A percentile compares a stretch with the other conserved stretches of the same genome.
phyloP scores from a whole-genome alignment of 2,113 vertebrate species.

The Tautogolabrus adspersus region DNA sequence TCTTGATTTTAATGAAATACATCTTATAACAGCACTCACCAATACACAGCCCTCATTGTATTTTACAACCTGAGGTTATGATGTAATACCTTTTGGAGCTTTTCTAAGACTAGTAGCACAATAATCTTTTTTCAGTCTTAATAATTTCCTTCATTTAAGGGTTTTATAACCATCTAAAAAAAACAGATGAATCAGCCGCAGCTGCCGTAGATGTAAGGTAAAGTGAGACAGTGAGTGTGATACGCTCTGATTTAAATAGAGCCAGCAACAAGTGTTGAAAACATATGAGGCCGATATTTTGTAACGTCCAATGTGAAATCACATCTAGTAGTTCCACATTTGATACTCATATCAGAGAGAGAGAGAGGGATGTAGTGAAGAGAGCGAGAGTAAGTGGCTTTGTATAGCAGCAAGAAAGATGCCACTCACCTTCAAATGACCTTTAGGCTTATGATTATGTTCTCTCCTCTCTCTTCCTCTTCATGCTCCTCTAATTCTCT shows the following conservation, averaged over 20 bases:
- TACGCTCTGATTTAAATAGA: neutral
- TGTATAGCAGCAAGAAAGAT: slow-evolving; percentile 46
- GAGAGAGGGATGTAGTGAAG: slow-evolving; percentile 1
- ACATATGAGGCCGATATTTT: neutral
- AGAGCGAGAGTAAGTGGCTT: slow-evolving; percentile 9
- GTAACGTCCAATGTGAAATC: slow-evolving; percentile 2
- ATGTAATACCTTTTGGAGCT: no score
- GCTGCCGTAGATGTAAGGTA: neutral
- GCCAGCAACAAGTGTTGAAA: neutral
- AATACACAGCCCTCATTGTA: neutral
- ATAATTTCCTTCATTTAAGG: neutral
- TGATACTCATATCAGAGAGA: slow-evolving; percentile 1
- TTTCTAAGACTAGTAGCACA: neutral
- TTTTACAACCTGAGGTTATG: no score
- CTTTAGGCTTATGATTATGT: slow-evolving; percentile 61
- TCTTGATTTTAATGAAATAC: neutral
- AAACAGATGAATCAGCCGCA: neutral
- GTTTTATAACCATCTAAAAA: no score
- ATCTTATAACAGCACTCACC: neutral
- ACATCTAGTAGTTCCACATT: neutral
- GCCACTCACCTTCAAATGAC: slow-evolving; percentile 77
- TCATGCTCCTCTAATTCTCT: slow-evolving; percentile 41
- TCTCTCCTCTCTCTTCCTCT: slow-evolving; percentile 23
- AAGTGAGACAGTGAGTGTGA: neutral
- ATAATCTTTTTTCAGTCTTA: no score